Evolutionary conservation across 1,140 invertebrate species (phyloP).

Genomic region (Wiebesia pumilae): DNA sequence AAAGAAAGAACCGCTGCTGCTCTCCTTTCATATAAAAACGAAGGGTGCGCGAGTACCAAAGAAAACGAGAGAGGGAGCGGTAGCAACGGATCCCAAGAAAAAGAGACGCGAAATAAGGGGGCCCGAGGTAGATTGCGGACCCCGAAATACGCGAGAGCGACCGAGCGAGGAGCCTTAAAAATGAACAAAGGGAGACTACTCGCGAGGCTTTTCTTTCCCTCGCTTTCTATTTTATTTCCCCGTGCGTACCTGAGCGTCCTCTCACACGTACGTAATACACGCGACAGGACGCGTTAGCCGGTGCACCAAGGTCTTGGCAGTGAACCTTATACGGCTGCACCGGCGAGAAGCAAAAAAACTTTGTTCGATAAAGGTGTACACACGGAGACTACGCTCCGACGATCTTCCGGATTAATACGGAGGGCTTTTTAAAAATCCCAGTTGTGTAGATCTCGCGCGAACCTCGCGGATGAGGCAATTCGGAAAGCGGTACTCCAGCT

Average conservation of each 20-base stretch:
- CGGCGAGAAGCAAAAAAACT: background rate
- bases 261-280: slow-evolving; percentile 4
- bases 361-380: background rate
- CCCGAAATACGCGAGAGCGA: slow-evolving; percentile 9
- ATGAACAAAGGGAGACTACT: slow-evolving; percentile 34
- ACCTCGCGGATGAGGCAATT: too few species aligned
- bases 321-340: background rate
- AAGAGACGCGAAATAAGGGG: slow-evolving; percentile 17
- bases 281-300: background rate
- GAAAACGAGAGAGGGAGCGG: background rate
- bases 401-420: background rate
- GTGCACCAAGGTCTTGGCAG: slow-evolving; percentile 2
- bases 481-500: too few species aligned
- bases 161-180: slow-evolving; percentile 25
- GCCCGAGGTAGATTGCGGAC: background rate
- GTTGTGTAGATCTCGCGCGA: too few species aligned
- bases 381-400: background rate
- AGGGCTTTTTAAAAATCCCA: background rate
- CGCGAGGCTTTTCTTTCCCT: slow-evolving; percentile 42
- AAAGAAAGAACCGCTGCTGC: slow-evolving; percentile 52
- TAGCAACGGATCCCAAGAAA: slow-evolving; percentile 14
- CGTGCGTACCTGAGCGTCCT: background rate
- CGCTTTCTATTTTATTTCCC: slow-evolving; percentile 39
- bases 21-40: slow-evolving; percentile 47
- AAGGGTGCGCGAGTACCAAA: slow-evolving; percentile 25